These are phyloP conservation scores for Chaetodon trifascialis DNA, from an alignment of 2,113 vertebrate genomes.

Conservation along the genomic window DNA sequence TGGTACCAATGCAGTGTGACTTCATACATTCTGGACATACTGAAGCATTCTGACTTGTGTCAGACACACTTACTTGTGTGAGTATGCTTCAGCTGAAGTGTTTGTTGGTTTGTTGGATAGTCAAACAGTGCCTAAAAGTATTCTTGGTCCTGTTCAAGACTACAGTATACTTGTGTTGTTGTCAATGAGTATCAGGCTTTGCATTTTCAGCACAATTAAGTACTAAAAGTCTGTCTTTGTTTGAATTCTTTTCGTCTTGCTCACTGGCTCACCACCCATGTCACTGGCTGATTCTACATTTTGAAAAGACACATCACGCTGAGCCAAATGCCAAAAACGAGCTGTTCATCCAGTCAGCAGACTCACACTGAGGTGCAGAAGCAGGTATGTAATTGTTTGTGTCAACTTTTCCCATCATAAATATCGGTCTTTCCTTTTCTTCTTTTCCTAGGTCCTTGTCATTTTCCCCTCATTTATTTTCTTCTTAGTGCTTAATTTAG, in stretches of 20 bases:
- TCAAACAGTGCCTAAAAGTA: no score
- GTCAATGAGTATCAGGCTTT: neutral
- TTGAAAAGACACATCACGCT: neutral
- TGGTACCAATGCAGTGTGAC: no score
- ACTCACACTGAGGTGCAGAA: neutral
- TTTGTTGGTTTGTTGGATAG: no score
- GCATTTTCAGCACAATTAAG: no score
- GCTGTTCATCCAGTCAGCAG: neutral
- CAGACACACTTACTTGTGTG: no score
- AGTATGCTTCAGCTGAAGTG: no score
- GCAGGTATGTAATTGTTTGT: slow-evolving; percentile 15
- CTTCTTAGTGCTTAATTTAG: neutral
- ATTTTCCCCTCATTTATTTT: neutral
- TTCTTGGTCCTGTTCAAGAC: no score
- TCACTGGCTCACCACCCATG: neutral
- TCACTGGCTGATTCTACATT: neutral
- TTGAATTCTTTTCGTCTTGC: neutral
- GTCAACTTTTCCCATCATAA: neutral
- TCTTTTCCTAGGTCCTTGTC: neutral
- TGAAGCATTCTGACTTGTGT: no score
- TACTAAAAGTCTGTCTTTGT: neutral
- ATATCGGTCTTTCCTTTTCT: neutral
- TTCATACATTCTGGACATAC: no score
- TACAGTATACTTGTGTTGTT: neutral
- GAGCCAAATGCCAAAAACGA: slow-evolving; percentile 24